Percentiles rank a stretch among this genome's conserved stretches.
These are phyloP conservation scores for Malaclemys terrapin DNA, from an alignment of 2,113 vertebrate genomes.

Conservation along the genomic window DNA sequence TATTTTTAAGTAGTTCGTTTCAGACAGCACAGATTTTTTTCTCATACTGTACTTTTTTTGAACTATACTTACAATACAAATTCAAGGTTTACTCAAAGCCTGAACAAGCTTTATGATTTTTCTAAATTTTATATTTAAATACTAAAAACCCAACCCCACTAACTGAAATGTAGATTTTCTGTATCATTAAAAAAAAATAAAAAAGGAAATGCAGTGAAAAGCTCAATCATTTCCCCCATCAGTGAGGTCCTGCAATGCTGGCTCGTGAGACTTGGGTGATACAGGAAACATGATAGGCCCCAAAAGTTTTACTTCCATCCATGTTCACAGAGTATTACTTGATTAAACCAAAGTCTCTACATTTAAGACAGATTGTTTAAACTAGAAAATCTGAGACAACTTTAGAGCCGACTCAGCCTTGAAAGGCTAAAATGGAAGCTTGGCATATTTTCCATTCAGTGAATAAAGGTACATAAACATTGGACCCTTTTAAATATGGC, in stretches of 20 bases:
- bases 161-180: not conserved
- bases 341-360: not conserved
- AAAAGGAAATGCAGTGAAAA: not conserved
- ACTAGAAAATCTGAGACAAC: not conserved
- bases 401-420: fast-evolving
- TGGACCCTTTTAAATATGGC: fast-evolving
- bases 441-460: fast-evolving
- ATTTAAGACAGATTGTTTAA: not conserved
- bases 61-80: constrained; percentile 14
- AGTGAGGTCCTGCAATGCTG: not conserved
- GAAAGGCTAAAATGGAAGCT: not conserved
- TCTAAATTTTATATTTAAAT: constrained; percentile 27
- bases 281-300: not conserved
- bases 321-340: fast-evolving
- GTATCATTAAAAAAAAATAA: not conserved
- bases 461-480: not conserved
- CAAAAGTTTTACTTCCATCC: fast-evolving
- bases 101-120: constrained; percentile 7
- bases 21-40: constrained; percentile 15
- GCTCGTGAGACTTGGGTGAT: not conserved
- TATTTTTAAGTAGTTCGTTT: constrained; percentile 60
- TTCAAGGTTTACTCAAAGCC: not conserved
- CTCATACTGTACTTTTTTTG: constrained; percentile 43
- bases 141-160: not conserved
- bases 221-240: not conserved